Conservation (phyloP, 2,888 invertebrate genomes). For the Lycophotia porphyrea region DNA sequence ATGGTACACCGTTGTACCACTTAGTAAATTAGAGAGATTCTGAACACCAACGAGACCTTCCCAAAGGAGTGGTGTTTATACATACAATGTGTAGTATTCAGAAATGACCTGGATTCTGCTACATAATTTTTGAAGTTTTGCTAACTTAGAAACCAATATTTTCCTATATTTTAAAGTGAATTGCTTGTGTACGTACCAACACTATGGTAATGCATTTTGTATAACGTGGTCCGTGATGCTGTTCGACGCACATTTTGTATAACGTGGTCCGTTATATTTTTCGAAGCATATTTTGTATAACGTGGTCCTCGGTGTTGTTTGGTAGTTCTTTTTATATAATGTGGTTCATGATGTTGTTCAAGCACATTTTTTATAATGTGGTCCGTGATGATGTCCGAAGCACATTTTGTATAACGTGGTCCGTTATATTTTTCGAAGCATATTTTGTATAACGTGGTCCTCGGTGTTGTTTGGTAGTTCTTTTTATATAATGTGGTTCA, state of each 20-base stretch:
- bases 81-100: neutral
- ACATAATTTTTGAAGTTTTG: neutral
- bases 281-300: neutral
- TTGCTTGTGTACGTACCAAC: neutral
- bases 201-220: neutral
- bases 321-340: neutral
- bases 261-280: neutral
- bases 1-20: neutral
- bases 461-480: no score
- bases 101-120: neutral
- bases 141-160: neutral
- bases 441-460: no score
- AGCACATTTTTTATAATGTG: neutral
- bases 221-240: neutral
- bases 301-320: no score
- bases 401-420: neutral
- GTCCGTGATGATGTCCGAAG: neutral
- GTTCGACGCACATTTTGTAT: neutral
- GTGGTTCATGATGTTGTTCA: neutral
- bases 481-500: neutral
- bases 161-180: neutral
- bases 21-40: neutral
- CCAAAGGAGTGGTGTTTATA: neutral
- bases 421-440: neutral
- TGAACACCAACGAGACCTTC: neutral